phyloP scores from a whole-genome alignment of 2,888 invertebrate species.

The Lasioglossum figueresi region DNA sequence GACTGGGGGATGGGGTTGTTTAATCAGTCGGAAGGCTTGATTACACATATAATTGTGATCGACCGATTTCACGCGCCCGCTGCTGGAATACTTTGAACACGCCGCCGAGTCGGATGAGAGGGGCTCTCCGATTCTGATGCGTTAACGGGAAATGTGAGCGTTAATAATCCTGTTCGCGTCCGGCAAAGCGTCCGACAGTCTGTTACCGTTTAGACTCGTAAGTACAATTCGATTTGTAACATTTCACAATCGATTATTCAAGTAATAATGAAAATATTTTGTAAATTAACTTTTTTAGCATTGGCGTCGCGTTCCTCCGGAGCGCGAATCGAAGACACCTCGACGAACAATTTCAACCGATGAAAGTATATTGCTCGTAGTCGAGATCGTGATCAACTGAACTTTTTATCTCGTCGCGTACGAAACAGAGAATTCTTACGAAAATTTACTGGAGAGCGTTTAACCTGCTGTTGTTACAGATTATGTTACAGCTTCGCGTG shows the following conservation, averaged over 20 bases:
- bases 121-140: background rate
- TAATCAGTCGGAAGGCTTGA: constrained; percentile 30
- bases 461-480: background rate
- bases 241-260: background rate
- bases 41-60: constrained; percentile 17
- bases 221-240: background rate
- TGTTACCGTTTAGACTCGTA: background rate
- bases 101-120: background rate
- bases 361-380: background rate
- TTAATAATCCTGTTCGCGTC: background rate
- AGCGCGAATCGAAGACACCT: no score
- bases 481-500: background rate
- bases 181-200: background rate
- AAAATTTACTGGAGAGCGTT: background rate
- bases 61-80: background rate
- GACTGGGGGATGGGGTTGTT: constrained; percentile 21
- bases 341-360: background rate
- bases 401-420: background rate
- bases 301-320: no score
- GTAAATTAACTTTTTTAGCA: background rate
- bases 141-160: background rate
- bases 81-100: background rate
- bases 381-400: background rate
- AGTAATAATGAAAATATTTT: no score
- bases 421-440: constrained; percentile 5